phyloP scores from a whole-genome alignment of 2,113 vertebrate species.

The Neolamprologus sp. region DNA sequence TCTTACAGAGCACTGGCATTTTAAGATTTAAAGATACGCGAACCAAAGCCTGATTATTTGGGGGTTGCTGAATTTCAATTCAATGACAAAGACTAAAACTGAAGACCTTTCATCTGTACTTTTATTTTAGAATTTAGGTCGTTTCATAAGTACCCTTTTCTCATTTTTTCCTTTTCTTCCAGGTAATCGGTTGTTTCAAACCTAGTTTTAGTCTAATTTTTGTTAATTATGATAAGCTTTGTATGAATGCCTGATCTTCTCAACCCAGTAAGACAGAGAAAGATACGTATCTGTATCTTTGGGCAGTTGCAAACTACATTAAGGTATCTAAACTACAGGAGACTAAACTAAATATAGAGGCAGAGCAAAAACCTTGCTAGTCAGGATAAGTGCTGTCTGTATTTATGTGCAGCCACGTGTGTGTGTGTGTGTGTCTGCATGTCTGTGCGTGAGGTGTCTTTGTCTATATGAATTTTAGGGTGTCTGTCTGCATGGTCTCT shows the following conservation, averaged over 20 bases:
- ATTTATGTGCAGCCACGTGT: neutral
- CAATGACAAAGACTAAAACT: neutral
- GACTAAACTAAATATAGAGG: neutral
- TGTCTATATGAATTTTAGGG: neutral
- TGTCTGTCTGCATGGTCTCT: neutral
- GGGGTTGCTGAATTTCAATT: neutral
- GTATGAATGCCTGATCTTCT: neutral
- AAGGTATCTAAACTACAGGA: neutral
- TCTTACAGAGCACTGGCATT: neutral
- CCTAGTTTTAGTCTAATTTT: neutral
- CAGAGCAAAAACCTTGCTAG: neutral
- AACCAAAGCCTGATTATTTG: neutral
- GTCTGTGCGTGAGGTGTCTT: neutral
- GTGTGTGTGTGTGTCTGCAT: neutral
- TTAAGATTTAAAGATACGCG: neutral
- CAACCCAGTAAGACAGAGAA: neutral
- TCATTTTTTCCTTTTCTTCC: neutral
- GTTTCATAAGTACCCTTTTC: neutral
- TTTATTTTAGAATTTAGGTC: neutral
- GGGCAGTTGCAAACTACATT: neutral
- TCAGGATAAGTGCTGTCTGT: neutral
- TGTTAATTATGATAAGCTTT: neutral
- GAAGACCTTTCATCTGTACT: neutral
- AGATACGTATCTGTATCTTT: neutral
- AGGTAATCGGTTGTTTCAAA: neutral